Conservation (phyloP, 1,140 invertebrate genomes). For the Periplaneta americana region DNA sequence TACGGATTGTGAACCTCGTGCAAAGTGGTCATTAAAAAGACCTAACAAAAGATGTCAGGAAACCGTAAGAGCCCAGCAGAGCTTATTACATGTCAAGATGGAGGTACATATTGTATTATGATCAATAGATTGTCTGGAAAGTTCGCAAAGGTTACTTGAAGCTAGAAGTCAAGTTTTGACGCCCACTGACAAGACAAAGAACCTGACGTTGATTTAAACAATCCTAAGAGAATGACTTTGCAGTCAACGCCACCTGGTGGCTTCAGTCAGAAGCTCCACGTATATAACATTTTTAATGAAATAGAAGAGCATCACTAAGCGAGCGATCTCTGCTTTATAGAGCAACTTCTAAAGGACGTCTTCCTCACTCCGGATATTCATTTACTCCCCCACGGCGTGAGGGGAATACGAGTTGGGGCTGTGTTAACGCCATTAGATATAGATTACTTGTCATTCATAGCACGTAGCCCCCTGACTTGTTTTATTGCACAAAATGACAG, state of each 20-base stretch:
- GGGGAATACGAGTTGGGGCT: background rate
- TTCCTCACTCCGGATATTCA: background rate
- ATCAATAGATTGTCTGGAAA: background rate
- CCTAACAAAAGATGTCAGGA: too few species aligned
- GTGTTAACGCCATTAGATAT: background rate
- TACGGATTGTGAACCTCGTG: too few species aligned
- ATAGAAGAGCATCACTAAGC: background rate
- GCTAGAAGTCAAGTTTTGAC: too few species aligned
- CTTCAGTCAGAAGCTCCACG: background rate
- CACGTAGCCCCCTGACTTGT: background rate
- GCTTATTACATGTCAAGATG: background rate
- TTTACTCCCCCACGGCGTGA: background rate
- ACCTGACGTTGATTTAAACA: background rate
- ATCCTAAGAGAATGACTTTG: background rate
- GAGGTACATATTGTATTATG: background rate
- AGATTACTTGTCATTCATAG: background rate
- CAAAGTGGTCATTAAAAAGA: too few species aligned
- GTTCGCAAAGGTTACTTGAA: too few species aligned
- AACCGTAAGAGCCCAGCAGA: too few species aligned
- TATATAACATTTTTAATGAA: background rate
- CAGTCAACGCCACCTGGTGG: background rate
- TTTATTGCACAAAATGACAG: background rate
- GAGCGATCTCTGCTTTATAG: background rate
- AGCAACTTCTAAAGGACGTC: background rate
- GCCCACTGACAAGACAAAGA: too few species aligned